Evolutionary conservation across 2,113 vertebrate genomes (phyloP), one percentile per base, ranked within the genome.

Genomic region (Catagonus wagneri): DNA sequence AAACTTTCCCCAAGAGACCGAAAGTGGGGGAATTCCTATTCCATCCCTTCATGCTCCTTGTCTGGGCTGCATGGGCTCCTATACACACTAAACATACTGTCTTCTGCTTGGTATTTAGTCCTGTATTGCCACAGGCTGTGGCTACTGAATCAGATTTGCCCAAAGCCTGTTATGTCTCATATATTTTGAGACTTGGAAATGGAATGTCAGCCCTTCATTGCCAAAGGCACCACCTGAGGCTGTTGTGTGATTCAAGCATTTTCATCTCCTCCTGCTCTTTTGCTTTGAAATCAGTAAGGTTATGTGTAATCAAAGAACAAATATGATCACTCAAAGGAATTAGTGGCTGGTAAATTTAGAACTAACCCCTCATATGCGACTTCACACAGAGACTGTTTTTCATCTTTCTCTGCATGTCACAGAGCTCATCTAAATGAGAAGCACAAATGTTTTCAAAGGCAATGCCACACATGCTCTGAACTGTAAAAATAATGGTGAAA

Each of bases 281-380:
- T 80, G 74, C 97, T 97, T 98, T 98, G 97, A 98, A 97, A 95
- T 97, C 96, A 94, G 95, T 94, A 91, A 96, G 95, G 93, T 96
- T 96, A 94, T 88, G 60, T 91, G 89, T 97, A 98, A 98, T 97
- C 96, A 97, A 97, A 97, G 94, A 96, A 95, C 44, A 97, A 97
- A 96, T 97, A 93, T 52, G 93, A 96, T 86, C 83, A 71, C 93
- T 97, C 96, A 97, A 97, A 96, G 94, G 96, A 97, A 97, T 97
- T 97, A 97, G 95, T 76, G 75, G 74, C 60, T 94, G 96, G 93
- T 92, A 97, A 97, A 98, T 97, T 97, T 97, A 98, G 95, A 97
- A 91, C 93, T 91, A 95, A 94, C 60, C 74, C 86, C 61, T 96
- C 58, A 66, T 78, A 95, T 86, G 93, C 0, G 83, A 94, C 93